Evolutionary conservation across 2,888 invertebrate genomes (phyloP).

Genomic region (Tachina grossa): DNA sequence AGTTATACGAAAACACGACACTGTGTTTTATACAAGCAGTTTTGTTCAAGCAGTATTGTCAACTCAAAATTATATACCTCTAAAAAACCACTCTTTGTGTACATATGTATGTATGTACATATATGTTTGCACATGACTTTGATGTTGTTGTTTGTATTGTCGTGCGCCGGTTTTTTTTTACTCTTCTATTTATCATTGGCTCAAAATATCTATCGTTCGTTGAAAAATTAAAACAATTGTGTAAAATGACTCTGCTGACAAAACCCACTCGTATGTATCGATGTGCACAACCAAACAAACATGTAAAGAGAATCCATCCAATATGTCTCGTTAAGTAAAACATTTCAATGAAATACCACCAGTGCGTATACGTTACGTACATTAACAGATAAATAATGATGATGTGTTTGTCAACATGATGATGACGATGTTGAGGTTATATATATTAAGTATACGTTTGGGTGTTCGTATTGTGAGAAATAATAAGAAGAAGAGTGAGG

Average conservation of each 20-base stretch:
- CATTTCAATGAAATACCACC: constrained; percentile 48
- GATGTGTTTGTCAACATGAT: constrained; percentile 10
- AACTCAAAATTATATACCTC: background rate
- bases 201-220: constrained; percentile 51
- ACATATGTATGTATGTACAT: background rate
- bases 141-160: constrained; percentile 21
- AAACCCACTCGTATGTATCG: constrained; percentile 21
- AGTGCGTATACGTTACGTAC: constrained; percentile 55
- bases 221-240: constrained; percentile 42
- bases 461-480: constrained; percentile 5
- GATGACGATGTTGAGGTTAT: background rate
- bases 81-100: background rate
- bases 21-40: no score
- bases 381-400: constrained; percentile 20
- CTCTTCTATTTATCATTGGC: constrained; percentile 29
- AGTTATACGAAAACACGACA: no score
- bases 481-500: background rate
- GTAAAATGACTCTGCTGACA: constrained; percentile 26
- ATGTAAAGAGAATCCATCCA: background rate
- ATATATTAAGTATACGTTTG: constrained; percentile 58
- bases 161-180: constrained; percentile 53
- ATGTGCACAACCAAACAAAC: constrained; percentile 12
- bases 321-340: constrained; percentile 13
- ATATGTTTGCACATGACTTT: background rate
- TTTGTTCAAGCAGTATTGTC: no score